These are phyloP conservation scores for Malacoctenus gilli DNA, from an alignment of 2,797 vertebrate genomes.

Conservation along the genomic window DNA sequence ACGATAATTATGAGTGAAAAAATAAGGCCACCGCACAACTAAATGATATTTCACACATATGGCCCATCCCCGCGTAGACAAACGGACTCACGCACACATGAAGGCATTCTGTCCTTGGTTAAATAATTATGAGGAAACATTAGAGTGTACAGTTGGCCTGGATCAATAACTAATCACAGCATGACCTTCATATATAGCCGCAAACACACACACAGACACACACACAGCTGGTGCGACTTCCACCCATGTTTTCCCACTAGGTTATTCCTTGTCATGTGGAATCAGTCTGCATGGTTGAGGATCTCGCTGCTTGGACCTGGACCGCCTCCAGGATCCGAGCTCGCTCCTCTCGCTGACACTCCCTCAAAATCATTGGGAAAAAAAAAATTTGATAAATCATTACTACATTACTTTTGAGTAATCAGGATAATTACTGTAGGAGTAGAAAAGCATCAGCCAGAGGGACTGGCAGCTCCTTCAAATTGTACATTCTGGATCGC, in stretches of 20 bases:
- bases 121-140: constrained; percentile 61
- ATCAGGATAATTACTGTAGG: constrained; percentile 47
- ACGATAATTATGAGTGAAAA: constrained; percentile 31
- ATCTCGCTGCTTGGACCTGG: too few species aligned
- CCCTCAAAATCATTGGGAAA: constrained; percentile 11
- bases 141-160: constrained; percentile 27
- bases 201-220: constrained; percentile 5
- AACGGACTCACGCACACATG: neutral
- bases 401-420: constrained; percentile 43
- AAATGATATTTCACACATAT: constrained; percentile 14
- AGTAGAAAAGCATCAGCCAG: constrained; percentile 21
- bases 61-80: neutral
- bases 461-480: constrained; percentile 25
- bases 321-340: too few species aligned
- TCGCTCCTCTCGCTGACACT: constrained; percentile 9
- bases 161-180: constrained; percentile 71
- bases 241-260: constrained; percentile 1
- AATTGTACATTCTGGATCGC: neutral
- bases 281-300: constrained; percentile 9
- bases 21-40: constrained; percentile 14
- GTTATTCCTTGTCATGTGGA: constrained; percentile 11
- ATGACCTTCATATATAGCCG: constrained; percentile 52
- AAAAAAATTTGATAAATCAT: constrained; percentile 52
- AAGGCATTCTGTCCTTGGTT: constrained; percentile 28
- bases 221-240: too few species aligned